Percentiles rank a stretch among this genome's conserved stretches.
These are phyloP conservation scores for Pseudopipra pipra DNA, from an alignment of 2,113 vertebrate species.

Conservation along the genomic window DNA sequence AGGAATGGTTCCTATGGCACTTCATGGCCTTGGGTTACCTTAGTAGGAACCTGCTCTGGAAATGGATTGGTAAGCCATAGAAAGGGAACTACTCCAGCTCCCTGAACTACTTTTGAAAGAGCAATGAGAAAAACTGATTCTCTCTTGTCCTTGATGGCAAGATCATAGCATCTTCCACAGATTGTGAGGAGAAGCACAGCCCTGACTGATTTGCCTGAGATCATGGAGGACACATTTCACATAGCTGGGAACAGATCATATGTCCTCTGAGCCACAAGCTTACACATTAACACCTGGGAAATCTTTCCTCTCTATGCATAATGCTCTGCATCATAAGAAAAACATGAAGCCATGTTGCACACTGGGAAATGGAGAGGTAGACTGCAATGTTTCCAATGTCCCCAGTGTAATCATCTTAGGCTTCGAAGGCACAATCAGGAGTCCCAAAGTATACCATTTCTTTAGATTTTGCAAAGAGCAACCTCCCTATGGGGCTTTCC, in stretches of 20 bases:
- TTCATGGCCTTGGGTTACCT: background rate
- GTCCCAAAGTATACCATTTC: background rate
- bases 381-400: background rate
- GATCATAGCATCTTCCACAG: background rate
- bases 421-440: background rate
- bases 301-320: background rate
- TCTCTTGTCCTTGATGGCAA: background rate
- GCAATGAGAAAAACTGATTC: background rate
- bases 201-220: background rate
- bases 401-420: background rate
- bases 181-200: background rate
- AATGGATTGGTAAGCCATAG: background rate
- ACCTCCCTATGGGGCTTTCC: rapidly evolving
- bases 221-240: background rate
- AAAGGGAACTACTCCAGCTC: background rate
- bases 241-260: background rate
- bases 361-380: background rate
- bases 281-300: background rate
- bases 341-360: background rate
- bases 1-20: background rate
- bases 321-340: background rate
- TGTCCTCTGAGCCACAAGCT: background rate
- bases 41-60: background rate
- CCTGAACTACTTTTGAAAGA: background rate
- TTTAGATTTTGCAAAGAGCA: background rate